A percentile compares a stretch with the other conserved stretches of the same genome.
Evolutionary conservation across 2,888 invertebrate species (phyloP).

Genomic region (Mythimna impura): DNA sequence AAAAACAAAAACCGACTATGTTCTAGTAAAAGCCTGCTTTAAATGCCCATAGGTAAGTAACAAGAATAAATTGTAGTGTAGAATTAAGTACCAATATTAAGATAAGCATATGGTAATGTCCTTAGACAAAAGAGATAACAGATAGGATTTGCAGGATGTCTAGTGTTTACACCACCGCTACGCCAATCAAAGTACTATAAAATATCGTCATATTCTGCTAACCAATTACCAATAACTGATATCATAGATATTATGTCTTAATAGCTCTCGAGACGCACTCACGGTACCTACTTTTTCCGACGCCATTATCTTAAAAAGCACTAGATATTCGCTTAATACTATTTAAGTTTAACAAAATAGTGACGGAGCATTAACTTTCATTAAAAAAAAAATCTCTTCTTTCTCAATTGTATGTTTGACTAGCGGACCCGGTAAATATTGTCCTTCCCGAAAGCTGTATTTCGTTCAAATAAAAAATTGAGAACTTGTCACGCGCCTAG

Average conservation of each 20-base stretch:
- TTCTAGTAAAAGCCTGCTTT: background rate
- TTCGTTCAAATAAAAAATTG: too few relatives aligned
- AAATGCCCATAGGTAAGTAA: background rate
- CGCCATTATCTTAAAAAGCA: background rate
- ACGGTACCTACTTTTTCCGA: background rate
- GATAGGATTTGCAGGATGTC: constrained; percentile 14
- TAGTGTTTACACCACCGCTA: constrained; percentile 3
- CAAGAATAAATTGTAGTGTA: background rate
- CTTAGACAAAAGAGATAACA: constrained; percentile 13
- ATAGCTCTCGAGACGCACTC: background rate
- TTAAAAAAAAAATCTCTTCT: too few relatives aligned
- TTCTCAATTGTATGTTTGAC: too few relatives aligned
- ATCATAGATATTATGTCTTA: constrained; percentile 10
- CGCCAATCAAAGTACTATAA: constrained; percentile 11
- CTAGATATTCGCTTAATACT: background rate
- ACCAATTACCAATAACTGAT: constrained; percentile 12
- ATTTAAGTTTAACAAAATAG: too few relatives aligned
- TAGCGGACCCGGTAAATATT: too few relatives aligned
- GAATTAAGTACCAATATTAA: constrained; percentile 1
- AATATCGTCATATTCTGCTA: constrained; percentile 26
- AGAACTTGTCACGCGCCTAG: too few relatives aligned
- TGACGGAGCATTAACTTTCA: too few relatives aligned
- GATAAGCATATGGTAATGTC: constrained; percentile 30
- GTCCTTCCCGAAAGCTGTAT: too few relatives aligned
- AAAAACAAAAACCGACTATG: background rate